A percentile compares a stretch with the other conserved stretches of the same genome.
These are phyloP conservation scores for Drosophila ercepeae DNA, from an alignment of 1,140 invertebrate species.

Conservation along the genomic window DNA sequence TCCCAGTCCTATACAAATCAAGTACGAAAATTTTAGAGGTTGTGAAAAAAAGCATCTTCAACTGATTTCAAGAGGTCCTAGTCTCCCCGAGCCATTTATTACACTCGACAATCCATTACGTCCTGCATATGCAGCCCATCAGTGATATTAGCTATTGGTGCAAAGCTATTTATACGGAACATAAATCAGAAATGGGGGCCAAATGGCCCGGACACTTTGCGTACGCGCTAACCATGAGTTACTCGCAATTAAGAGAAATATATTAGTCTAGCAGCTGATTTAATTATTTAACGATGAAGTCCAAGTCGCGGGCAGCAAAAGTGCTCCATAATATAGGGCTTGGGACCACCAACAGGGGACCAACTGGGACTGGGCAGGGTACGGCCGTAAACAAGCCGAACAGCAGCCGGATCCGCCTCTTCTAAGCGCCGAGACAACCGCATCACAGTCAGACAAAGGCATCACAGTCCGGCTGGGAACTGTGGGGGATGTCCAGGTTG, in stretches of 20 bases:
- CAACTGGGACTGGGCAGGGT: background rate
- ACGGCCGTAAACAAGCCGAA: slow-evolving; percentile 52
- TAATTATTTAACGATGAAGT: slow-evolving; percentile 83
- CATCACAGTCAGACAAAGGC: slow-evolving; percentile 76
- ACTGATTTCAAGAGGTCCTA: background rate
- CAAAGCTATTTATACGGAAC: slow-evolving; percentile 29
- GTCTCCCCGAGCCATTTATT: slow-evolving; percentile 9
- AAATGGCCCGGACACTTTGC: slow-evolving; percentile 57
- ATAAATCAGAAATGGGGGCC: slow-evolving; percentile 64
- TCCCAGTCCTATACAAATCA: too few relatives aligned
- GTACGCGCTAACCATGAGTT: slow-evolving; percentile 52
- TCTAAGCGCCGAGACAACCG: slow-evolving; percentile 68
- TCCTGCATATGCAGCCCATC: slow-evolving; percentile 38
- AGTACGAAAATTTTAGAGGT: background rate
- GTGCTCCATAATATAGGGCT: background rate
- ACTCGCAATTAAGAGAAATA: slow-evolving; percentile 80
- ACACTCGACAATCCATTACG: slow-evolving; percentile 20
- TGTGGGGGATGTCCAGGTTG: slow-evolving; percentile 4
- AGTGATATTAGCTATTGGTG: slow-evolving; percentile 42
- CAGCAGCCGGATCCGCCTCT: slow-evolving; percentile 24
- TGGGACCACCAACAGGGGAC: background rate
- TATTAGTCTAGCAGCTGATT: slow-evolving; percentile 83
- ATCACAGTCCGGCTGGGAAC: slow-evolving; percentile 48
- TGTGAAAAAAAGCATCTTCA: background rate
- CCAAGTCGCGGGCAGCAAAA: slow-evolving; percentile 40